phyloP scores from a whole-genome alignment of 1,140 invertebrate genomes.

The Homarus americanus region DNA sequence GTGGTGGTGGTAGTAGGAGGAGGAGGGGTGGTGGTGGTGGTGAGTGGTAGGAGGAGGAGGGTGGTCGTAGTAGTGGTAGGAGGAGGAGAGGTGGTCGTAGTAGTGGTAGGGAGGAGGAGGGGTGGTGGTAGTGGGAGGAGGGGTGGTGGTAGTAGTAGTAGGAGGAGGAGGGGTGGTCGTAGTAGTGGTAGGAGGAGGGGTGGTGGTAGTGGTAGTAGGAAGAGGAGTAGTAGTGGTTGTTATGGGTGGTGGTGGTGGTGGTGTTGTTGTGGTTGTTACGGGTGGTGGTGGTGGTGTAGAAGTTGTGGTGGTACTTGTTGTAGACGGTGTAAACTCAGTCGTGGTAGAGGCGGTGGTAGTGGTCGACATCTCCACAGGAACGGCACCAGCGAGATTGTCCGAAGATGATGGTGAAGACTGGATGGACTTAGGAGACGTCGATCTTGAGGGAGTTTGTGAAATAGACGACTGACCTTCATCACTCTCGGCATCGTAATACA shows the following conservation, averaged over 20 bases:
- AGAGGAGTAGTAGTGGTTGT: neutral
- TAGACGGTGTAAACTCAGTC: neutral
- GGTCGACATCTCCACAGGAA: too few species aligned
- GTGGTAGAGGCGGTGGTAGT: neutral
- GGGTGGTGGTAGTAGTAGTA: neutral
- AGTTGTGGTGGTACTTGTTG: neutral
- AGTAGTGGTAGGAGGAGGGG: neutral
- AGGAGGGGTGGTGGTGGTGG: constrained; percentile 10
- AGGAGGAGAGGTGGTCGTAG: neutral
- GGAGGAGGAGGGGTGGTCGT: neutral
- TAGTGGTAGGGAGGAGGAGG: neutral
- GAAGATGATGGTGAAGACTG: neutral
- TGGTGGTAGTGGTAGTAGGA: neutral
- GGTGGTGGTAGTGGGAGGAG: too few species aligned
- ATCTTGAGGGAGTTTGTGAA: neutral
- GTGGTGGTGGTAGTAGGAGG: neutral
- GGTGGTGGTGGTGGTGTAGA: neutral
- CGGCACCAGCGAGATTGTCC: too few species aligned
- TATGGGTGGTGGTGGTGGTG: constrained; percentile 8
- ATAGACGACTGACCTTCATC: too few species aligned
- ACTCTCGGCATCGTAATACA: constrained; percentile 32
- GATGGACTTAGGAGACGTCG: too few species aligned
- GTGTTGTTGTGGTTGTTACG: neutral
- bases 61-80: neutral
- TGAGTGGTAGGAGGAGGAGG: neutral